These are phyloP conservation scores for Caenorhabditis brenneri DNA, from an alignment of 1,140 invertebrate species.

Conservation along the genomic window DNA sequence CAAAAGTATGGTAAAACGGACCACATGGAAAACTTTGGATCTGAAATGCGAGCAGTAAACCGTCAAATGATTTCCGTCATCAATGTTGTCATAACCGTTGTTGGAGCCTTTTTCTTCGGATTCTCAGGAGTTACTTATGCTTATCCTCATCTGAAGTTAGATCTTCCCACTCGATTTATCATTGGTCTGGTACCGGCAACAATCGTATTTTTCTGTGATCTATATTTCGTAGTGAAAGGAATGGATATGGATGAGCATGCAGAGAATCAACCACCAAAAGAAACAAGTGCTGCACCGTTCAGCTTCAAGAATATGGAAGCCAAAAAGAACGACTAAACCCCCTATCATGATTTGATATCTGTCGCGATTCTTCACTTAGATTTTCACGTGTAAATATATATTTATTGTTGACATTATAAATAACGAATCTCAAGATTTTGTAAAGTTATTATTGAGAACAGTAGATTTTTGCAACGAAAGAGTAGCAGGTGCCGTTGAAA, in stretches of 20 bases:
- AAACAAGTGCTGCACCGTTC: background rate
- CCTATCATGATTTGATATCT: background rate
- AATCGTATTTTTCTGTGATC: conserved; percentile 74
- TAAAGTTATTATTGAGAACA: background rate
- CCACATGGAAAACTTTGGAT: conserved; percentile 60
- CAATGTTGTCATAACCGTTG: conserved; percentile 73
- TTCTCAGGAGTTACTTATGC: conserved; percentile 66
- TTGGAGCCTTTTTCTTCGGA: conserved; percentile 73
- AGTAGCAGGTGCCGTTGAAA: background rate
- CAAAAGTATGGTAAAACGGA: conserved; percentile 58
- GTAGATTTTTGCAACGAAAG: background rate
- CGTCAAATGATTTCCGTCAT: conserved; percentile 72
- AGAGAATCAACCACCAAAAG: background rate
- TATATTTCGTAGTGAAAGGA: conserved; percentile 73
- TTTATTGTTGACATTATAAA: background rate
- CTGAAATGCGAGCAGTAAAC: conserved; percentile 71
- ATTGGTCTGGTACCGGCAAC: conserved; percentile 72
- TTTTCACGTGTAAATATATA: background rate
- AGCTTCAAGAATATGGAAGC: conserved; percentile 36
- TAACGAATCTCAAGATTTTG: background rate
- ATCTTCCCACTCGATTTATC: conserved; percentile 71
- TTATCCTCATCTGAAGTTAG: conserved; percentile 63
- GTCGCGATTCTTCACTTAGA: background rate
- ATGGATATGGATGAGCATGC: conserved; percentile 59
- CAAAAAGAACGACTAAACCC: conserved; percentile 12